Evolutionary conservation across 1,140 invertebrate species (phyloP).

Genomic region (Dolichoris vasculosae): DNA sequence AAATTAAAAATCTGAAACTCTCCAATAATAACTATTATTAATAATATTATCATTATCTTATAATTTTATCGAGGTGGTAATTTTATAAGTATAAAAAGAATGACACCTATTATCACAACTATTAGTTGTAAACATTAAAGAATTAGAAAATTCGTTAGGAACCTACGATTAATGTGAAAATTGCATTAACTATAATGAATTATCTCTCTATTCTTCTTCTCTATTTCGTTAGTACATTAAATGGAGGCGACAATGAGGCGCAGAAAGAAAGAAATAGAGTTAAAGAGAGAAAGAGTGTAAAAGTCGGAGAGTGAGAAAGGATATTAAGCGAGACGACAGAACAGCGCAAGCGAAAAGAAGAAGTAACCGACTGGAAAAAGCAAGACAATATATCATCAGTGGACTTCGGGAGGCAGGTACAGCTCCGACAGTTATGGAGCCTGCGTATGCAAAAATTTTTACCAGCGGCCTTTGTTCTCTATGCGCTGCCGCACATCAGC

Average conservation of each 20-base stretch:
- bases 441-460: slow-evolving; percentile 53
- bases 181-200: neutral
- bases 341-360: neutral
- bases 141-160: neutral
- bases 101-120: no score
- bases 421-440: slow-evolving; percentile 44
- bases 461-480: slow-evolving; percentile 24
- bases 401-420: neutral
- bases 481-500: neutral
- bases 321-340: slow-evolving; percentile 16
- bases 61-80: no score
- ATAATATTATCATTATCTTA: no score
- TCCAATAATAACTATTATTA: no score
- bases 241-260: slow-evolving; percentile 17
- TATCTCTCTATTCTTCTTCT: neutral
- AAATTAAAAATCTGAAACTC: no score
- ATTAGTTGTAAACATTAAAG: no score
- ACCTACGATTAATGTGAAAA: slow-evolving; percentile 1
- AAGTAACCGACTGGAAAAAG: slow-evolving; percentile 51
- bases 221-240: neutral
- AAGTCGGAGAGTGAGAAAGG: neutral
- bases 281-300: neutral
- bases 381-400: slow-evolving; percentile 45
- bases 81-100: no score
- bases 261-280: neutral